Evolutionary conservation across 1,140 invertebrate genomes (phyloP).

Genomic region (Forficula auricularia): DNA sequence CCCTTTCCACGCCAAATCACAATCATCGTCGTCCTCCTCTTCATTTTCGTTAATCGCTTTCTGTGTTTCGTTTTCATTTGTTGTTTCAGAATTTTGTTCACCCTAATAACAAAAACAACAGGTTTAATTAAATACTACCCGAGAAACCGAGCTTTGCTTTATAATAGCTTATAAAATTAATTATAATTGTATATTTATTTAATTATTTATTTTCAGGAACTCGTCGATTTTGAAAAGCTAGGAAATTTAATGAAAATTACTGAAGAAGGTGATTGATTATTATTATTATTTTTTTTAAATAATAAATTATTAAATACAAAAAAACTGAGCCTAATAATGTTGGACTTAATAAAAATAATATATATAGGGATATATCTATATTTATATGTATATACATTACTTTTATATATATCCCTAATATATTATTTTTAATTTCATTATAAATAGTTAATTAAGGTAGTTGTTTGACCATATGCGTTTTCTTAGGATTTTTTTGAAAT

Average conservation of each 20-base stretch:
- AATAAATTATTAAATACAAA: too few relatives aligned
- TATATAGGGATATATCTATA: too few relatives aligned
- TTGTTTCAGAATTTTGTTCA: conserved; percentile 4
- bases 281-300: too few relatives aligned
- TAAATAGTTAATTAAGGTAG: too few relatives aligned
- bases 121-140: not conserved
- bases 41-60: not conserved
- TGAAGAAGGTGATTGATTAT: too few relatives aligned
- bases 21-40: conserved; percentile 5
- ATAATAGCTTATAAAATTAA: not conserved
- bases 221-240: too few relatives aligned
- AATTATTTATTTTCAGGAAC: not conserved
- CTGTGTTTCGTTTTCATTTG: conserved; percentile 1
- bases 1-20: conserved; percentile 11
- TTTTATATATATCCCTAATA: too few relatives aligned
- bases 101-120: not conserved
- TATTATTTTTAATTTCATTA: too few relatives aligned
- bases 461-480: too few relatives aligned
- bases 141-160: conserved; percentile 4
- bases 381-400: too few relatives aligned
- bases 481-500: too few relatives aligned
- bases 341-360: not conserved
- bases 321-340: not conserved
- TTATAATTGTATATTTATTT: not conserved
- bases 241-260: too few relatives aligned